Evolutionary conservation across 2,797 vertebrate genomes (phyloP).

Genomic region (Macropus fuliginosus): DNA sequence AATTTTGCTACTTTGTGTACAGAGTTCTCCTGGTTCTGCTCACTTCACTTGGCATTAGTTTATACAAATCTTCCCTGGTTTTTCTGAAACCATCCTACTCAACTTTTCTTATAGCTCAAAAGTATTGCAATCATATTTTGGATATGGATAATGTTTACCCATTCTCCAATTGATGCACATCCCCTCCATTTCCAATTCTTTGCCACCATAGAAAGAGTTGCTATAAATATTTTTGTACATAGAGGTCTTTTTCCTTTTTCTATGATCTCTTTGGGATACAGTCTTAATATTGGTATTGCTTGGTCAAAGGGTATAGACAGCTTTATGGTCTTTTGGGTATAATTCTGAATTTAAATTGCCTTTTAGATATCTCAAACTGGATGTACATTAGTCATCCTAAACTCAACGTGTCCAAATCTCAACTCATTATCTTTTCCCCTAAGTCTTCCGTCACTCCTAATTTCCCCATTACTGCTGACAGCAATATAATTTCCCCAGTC

Average conservation of each 20-base stretch:
- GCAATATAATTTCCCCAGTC: neutral
- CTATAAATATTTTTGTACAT: neutral
- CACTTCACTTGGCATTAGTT: neutral
- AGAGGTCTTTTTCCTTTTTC: neutral
- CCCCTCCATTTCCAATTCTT: neutral
- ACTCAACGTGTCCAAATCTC: neutral
- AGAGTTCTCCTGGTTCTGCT: neutral
- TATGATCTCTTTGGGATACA: neutral
- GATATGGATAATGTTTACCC: neutral
- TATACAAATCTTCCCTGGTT: neutral
- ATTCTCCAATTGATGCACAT: neutral
- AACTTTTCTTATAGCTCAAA: neutral
- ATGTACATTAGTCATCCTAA: neutral
- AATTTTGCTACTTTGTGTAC: neutral
- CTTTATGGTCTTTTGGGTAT: neutral
- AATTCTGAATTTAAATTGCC: neutral
- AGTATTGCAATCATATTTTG: neutral
- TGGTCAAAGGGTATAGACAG: neutral
- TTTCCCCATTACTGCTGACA: neutral
- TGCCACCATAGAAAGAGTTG: neutral
- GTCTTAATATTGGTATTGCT: neutral
- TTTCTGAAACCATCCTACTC: neutral
- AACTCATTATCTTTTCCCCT: neutral
- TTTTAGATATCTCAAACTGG: neutral
- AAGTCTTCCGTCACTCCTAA: neutral